A percentile compares a stretch with the other conserved stretches of the same genome.
Conservation (phyloP, 2,888 invertebrate genomes). For the Eristalinus sepulchralis region DNA sequence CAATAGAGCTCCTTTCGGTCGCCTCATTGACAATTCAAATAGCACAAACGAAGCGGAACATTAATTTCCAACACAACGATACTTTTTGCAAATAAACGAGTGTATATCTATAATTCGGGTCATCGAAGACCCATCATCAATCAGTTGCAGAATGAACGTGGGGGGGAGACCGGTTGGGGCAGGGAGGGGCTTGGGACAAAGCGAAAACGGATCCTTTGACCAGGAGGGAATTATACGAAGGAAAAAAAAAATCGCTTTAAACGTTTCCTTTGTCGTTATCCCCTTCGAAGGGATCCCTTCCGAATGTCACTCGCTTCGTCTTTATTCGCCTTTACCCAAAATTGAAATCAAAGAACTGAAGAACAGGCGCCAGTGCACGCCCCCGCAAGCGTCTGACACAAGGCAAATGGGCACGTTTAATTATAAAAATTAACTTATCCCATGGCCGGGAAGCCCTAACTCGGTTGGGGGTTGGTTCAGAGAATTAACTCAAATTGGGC, state of each 20-base stretch:
- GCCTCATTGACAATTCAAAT: slow-evolving; percentile 69
- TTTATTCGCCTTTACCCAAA: slow-evolving; percentile 29
- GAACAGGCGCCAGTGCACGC: slow-evolving; percentile 1
- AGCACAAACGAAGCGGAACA: slow-evolving; percentile 68
- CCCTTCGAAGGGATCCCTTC: slow-evolving; percentile 41
- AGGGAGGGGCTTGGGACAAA: not conserved
- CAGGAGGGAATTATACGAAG: not conserved
- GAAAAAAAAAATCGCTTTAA: slow-evolving; percentile 31
- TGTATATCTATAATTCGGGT: slow-evolving; percentile 54
- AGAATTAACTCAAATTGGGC: slow-evolving; percentile 61
- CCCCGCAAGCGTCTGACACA: slow-evolving; percentile 2
- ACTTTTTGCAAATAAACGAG: slow-evolving; percentile 53
- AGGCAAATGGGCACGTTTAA: slow-evolving; percentile 50
- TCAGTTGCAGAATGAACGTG: slow-evolving; percentile 38
- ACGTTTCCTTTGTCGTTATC: slow-evolving; percentile 49
- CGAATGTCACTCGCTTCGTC: slow-evolving; percentile 58
- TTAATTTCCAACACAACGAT: slow-evolving; percentile 63
- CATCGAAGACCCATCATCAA: slow-evolving; percentile 67
- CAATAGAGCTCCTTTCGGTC: slow-evolving; percentile 58
- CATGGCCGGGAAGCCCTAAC: not conserved
- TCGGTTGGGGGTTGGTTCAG: not conserved
- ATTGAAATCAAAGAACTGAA: slow-evolving; percentile 21
- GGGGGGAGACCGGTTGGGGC: not conserved
- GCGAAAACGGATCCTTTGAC: slow-evolving; percentile 15
- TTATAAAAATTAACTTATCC: slow-evolving; percentile 63